Conservation (phyloP, 2,797 vertebrate species). For the Gouania willdenowi region DNA sequence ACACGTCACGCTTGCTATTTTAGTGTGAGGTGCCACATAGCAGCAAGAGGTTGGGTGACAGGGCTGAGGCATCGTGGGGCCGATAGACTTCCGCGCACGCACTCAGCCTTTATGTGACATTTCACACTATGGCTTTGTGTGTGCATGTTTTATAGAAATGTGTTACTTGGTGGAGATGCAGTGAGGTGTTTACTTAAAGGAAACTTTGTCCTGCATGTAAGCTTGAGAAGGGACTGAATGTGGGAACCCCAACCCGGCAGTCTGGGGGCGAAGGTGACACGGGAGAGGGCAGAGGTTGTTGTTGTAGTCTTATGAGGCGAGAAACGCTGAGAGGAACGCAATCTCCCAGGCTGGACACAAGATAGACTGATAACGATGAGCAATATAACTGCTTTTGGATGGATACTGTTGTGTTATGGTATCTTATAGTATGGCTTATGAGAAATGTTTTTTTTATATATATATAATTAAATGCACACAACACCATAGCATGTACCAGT, state of each 20-base stretch:
- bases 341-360: constrained; percentile 12
- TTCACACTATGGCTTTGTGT: constrained; percentile 27
- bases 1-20: constrained; percentile 76
- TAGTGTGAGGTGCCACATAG: constrained; percentile 71
- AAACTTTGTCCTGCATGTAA: too few relatives aligned
- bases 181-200: too few relatives aligned
- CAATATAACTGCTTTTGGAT: constrained; percentile 1
- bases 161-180: too few relatives aligned
- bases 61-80: constrained; percentile 47
- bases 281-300: constrained; percentile 31
- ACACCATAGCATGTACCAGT: too few relatives aligned
- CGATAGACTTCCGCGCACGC: constrained; percentile 45
- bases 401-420: not conserved
- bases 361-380: constrained; percentile 10
- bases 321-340: constrained; percentile 35
- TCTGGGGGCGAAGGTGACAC: not conserved
- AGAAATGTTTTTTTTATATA: not conserved
- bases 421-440: not conserved
- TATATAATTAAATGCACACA: too few relatives aligned
- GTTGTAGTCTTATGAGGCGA: constrained; percentile 49
- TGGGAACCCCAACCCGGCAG: constrained; percentile 14
- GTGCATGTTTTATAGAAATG: too few relatives aligned
- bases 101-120: constrained; percentile 39
- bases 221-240: not conserved
- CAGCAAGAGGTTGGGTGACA: constrained; percentile 66